Percentiles rank a stretch among this genome's conserved stretches.
Conservation (phyloP, 1,140 invertebrate genomes). For the Caligus rogercresseyi region DNA sequence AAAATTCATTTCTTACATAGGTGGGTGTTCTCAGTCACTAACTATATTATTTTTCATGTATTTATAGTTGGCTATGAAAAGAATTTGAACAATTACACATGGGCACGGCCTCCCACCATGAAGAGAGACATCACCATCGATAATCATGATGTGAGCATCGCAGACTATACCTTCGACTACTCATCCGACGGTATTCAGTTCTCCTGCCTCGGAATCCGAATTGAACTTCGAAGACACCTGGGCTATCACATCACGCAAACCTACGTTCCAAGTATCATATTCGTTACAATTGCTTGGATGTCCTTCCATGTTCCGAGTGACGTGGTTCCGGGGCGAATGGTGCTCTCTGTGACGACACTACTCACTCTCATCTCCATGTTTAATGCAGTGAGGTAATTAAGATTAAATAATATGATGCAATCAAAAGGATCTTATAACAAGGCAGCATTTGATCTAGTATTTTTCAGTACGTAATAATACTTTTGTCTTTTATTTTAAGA, state of each 20-base stretch:
- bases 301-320: conserved; percentile 23
- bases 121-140: neutral
- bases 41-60: neutral
- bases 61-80: conserved; percentile 1
- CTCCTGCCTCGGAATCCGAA: conserved; percentile 19
- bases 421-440: neutral
- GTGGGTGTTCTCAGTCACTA: neutral
- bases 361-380: conserved; percentile 25
- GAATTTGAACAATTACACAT: conserved; percentile 1
- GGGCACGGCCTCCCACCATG: neutral
- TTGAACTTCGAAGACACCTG: conserved; percentile 21
- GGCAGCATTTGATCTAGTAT: too few species aligned
- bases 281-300: conserved; percentile 23
- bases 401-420: neutral
- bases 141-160: conserved; percentile 15
- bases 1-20: neutral
- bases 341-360: conserved; percentile 24
- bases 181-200: conserved; percentile 9
- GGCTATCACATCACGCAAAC: conserved; percentile 23
- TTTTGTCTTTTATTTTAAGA: too few species aligned
- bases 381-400: conserved; percentile 23
- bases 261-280: conserved; percentile 22
- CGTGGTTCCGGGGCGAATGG: conserved; percentile 23
- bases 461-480: too few species aligned
- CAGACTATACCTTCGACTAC: conserved; percentile 3